These are phyloP conservation scores for Brachylomia viminalis DNA, from an alignment of 2,888 invertebrate species.

Conservation along the genomic window DNA sequence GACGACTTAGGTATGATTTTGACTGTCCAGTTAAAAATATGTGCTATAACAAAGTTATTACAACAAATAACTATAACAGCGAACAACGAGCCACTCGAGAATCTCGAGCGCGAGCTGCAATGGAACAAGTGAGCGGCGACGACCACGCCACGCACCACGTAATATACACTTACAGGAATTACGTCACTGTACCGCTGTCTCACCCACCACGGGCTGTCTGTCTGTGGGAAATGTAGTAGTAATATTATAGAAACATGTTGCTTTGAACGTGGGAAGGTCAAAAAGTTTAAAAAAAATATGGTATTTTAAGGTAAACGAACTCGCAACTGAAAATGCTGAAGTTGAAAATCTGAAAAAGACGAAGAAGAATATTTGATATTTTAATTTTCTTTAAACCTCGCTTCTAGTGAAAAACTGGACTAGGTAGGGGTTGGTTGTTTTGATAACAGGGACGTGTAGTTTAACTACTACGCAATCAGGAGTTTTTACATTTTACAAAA, in stretches of 20 bases:
- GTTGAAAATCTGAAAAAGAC: background rate
- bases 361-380: background rate
- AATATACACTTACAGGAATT: constrained; percentile 65
- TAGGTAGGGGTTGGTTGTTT: no score
- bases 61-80: constrained; percentile 73
- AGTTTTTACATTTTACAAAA: background rate
- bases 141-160: constrained; percentile 54
- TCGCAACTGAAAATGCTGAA: background rate
- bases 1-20: background rate
- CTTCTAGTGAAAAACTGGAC: background rate
- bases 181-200: constrained; percentile 45
- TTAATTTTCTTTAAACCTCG: background rate
- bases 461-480: background rate
- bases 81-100: constrained; percentile 89
- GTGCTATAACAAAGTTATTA: constrained; percentile 30
- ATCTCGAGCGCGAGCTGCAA: constrained; percentile 88
- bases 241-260: background rate
- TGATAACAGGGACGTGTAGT: background rate
- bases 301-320: background rate
- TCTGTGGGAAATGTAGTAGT: background rate
- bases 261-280: background rate
- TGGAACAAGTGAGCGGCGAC: constrained; percentile 80
- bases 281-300: constrained; percentile 12
- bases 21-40: background rate
- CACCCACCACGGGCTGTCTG: constrained; percentile 49